phyloP scores from a whole-genome alignment of 2,113 vertebrate genomes.

The Alethe castanea region DNA sequence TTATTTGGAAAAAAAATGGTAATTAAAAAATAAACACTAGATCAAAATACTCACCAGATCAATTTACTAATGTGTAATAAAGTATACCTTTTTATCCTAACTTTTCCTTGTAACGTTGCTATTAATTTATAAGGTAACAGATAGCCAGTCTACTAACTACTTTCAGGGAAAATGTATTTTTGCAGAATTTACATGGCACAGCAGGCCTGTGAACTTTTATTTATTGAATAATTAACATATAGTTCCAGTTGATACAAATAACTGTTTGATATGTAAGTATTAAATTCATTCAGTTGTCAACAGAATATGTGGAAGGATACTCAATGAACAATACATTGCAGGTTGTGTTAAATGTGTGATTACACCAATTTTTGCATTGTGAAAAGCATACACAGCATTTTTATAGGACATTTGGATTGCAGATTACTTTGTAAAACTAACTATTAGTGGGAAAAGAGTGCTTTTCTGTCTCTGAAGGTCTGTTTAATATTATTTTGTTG shows the following conservation, averaged over 20 bases:
- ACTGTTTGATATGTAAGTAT: background rate
- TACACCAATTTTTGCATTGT: background rate
- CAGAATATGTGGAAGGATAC: background rate
- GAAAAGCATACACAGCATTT: background rate
- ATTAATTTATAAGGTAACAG: background rate
- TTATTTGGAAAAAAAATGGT: background rate
- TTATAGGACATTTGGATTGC: background rate
- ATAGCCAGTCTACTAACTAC: background rate
- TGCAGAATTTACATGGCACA: background rate
- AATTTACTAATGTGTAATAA: background rate
- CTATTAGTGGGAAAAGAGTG: background rate
- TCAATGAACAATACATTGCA: background rate
- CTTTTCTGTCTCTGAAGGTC: background rate
- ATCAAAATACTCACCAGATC: background rate
- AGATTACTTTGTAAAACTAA: slow-evolving; percentile 1
- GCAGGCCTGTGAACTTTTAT: background rate
- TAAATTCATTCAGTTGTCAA: background rate
- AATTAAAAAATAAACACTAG: background rate
- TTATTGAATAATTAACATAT: background rate
- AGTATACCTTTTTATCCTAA: background rate
- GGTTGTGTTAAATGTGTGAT: background rate
- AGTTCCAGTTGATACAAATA: background rate
- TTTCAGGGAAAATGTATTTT: background rate
- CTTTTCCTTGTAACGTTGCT: background rate
- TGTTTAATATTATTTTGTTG: background rate